Base-by-base conservation (phyloP, 2,888 invertebrate genomes). In the Eucriotettix oculatus region DNA sequence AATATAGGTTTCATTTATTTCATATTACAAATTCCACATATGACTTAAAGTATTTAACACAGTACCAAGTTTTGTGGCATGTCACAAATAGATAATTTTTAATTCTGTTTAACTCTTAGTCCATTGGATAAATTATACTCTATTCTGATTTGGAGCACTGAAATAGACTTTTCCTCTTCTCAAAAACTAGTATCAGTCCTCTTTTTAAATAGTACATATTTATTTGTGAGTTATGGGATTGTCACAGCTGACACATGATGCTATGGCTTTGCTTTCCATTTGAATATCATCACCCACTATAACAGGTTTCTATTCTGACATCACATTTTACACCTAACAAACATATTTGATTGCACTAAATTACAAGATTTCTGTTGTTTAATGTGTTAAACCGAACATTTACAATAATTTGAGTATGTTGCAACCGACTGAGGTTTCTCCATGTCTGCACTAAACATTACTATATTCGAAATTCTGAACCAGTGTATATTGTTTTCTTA, bases 231-330 rank as follows among this genome's bases (percentile, higher is more conserved):
- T 14, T 11, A 48, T 9, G 61, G 60, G 63, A 63, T 63, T 63
- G 63, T 63, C 63, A 63, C 63, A 63, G 63, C 63, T 63, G 63
- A 61, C 61, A 61, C 57, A 59, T 56, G 57, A 59, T 62, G 62
- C 62, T 62, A 62, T 59, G 54, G 60, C 54, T 61, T 57, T 54
- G 41, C 40, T 57, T 57, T 57, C 14, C 48, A 42, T 16, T 55
- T 58, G 58, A 52, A 58, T 61, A 61, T 58, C 55, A 55, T 60
- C 58, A 62, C 52, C 55, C 58, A 56, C 55, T 62, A 62, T 57
- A 62, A 60, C 58, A 42, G 29, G 29, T 42, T 40, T 42, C 55
- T 55, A 55, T 17, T 55, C 55, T 42, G 55, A 55, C 42, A 60
- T 40, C 42, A 58, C 52, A 52, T 16, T 59, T 54, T 59, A 16